A percentile compares a stretch with the other conserved stretches of the same genome.
These are phyloP conservation scores for Steinernema scapterisci DNA, from an alignment of 2,888 invertebrate species.

Conservation along the genomic window DNA sequence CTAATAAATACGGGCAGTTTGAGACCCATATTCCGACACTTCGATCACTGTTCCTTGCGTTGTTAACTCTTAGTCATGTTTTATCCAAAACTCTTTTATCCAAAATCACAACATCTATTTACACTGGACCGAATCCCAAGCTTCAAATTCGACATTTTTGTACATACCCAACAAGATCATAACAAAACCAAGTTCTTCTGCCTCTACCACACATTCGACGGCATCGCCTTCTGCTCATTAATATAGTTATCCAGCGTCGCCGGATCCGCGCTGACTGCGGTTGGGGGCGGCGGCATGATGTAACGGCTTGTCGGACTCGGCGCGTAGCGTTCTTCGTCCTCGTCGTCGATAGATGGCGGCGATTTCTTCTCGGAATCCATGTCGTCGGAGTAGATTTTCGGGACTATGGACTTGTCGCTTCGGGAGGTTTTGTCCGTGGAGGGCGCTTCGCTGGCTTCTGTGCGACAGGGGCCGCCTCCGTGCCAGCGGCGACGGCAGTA, in stretches of 20 bases:
- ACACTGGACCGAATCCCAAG: background rate
- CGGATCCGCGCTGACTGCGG: slow-evolving; percentile 9
- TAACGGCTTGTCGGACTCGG: background rate
- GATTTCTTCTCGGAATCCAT: slow-evolving; percentile 1
- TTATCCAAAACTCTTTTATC: too few relatives aligned
- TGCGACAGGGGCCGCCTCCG: slow-evolving; percentile 9
- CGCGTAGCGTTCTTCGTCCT: slow-evolving; percentile 4
- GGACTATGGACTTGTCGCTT: background rate
- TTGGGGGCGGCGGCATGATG: slow-evolving; percentile 19
- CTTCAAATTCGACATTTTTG: background rate
- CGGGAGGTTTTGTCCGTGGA: background rate
- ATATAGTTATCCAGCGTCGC: slow-evolving; percentile 24
- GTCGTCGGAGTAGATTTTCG: slow-evolving; percentile 26
- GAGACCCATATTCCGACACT: too few relatives aligned
- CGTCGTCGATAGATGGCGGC: slow-evolving; percentile 3
- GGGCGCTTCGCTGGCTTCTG: background rate
- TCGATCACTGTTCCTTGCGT: too few relatives aligned
- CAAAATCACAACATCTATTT: background rate
- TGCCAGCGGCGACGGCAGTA: slow-evolving; percentile 42
- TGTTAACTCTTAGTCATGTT: too few relatives aligned
- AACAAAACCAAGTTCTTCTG: background rate
- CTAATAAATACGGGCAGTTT: too few relatives aligned
- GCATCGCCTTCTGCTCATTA: slow-evolving; percentile 16
- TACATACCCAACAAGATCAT: slow-evolving; percentile 15
- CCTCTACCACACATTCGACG: slow-evolving; percentile 2